Evolutionary conservation across 2,797 vertebrate genomes (phyloP).

Genomic region (Cottoperca gobio): DNA sequence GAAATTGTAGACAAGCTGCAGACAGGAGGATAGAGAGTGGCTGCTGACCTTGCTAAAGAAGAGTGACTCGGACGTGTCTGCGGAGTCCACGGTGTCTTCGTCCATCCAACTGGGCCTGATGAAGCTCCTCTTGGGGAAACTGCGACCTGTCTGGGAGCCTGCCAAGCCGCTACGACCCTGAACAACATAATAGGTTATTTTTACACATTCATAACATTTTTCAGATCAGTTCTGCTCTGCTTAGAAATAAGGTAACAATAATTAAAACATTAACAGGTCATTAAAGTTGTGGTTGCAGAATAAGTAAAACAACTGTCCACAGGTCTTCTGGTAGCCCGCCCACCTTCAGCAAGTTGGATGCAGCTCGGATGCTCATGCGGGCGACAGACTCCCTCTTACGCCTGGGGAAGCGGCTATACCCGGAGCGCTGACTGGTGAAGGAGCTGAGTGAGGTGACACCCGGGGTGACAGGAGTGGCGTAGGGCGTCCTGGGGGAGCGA

Average conservation of each 20-base stretch:
- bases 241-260: neutral
- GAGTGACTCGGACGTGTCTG: constrained; percentile 88
- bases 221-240: neutral
- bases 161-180: constrained; percentile 91
- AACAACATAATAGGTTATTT: neutral
- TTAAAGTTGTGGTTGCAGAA: neutral
- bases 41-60: constrained; percentile 96
- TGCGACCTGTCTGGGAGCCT: constrained; percentile 79
- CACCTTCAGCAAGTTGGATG: constrained; percentile 91
- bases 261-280: neutral
- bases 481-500: constrained; percentile 85
- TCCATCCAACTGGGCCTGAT: constrained; percentile 91
- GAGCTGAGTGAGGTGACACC: constrained; percentile 90
- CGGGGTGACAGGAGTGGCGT: constrained; percentile 86
- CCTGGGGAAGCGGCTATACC: constrained; percentile 83
- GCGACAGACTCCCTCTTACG: constrained; percentile 95
- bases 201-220: neutral
- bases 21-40: rapidly evolving
- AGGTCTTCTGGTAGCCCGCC: neutral
- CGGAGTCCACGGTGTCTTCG: constrained; percentile 90
- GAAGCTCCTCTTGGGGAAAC: constrained; percentile 89
- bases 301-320: neutral
- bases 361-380: constrained; percentile 95
- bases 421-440: constrained; percentile 91
- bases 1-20: neutral